Conservation (phyloP, 2,113 vertebrate species). For the Neotoma lepida region DNA sequence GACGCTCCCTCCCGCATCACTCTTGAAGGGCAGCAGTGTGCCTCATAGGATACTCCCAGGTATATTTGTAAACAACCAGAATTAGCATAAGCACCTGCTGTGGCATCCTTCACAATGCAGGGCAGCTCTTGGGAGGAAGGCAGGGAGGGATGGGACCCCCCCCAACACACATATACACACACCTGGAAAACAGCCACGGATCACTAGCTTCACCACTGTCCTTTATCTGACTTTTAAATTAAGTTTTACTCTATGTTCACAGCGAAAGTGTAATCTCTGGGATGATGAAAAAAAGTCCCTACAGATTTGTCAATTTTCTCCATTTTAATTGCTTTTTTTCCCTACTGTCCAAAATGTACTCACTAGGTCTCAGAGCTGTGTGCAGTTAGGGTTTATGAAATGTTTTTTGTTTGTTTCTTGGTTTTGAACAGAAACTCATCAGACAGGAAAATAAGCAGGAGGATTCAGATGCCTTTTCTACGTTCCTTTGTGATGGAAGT, state of each 20-base stretch:
- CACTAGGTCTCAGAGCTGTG: background rate
- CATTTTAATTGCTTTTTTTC: background rate
- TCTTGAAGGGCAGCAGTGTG: background rate
- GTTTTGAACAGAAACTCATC: background rate
- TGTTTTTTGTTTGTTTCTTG: background rate
- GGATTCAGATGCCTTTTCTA: background rate
- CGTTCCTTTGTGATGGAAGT: background rate
- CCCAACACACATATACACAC: background rate
- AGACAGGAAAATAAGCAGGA: background rate
- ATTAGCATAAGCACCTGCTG: background rate
- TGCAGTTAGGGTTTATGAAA: background rate
- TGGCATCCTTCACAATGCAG: no score
- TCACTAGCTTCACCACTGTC: background rate
- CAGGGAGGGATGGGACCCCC: background rate
- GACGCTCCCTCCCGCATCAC: no score
- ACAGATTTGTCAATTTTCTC: background rate
- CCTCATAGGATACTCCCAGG: background rate
- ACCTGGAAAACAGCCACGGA: rapidly evolving
- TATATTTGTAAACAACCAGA: background rate
- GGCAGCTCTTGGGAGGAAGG: background rate
- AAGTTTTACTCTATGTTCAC: background rate
- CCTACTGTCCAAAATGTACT: background rate
- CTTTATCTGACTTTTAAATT: background rate
- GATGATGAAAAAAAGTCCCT: background rate
- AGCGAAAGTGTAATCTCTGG: background rate